Conservation (phyloP, 2,797 vertebrate genomes). For the Halcyon badia region DNA sequence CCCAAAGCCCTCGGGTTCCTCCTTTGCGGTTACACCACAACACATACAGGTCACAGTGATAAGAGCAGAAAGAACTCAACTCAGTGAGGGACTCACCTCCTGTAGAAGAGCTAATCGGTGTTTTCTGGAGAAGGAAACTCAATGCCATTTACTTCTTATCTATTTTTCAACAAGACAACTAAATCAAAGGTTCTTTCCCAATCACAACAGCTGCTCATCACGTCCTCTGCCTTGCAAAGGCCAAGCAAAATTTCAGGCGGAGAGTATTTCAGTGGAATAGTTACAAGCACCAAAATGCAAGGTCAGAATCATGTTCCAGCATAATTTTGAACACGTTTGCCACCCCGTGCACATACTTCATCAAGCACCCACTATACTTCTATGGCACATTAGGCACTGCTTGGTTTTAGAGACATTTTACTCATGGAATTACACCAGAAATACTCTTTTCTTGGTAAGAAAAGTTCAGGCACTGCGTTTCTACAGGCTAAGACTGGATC, state of each 20-base stretch:
- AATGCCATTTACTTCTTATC: background rate
- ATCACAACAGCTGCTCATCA: background rate
- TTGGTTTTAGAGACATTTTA: background rate
- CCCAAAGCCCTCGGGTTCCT: background rate
- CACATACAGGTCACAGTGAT: background rate
- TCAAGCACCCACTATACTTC: background rate
- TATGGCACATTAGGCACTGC: background rate
- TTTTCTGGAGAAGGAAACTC: background rate
- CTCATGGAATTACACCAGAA: background rate
- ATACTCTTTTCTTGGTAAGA: background rate
- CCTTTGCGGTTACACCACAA: background rate
- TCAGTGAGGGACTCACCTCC: background rate
- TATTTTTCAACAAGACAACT: accelerated
- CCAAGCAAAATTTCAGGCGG: background rate
- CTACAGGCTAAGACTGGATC: background rate
- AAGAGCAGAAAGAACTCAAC: background rate
- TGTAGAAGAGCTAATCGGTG: accelerated
- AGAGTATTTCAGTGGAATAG: background rate
- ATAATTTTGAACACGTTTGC: background rate
- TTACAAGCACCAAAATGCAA: background rate
- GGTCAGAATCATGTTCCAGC: background rate
- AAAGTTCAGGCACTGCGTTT: background rate
- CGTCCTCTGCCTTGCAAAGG: accelerated
- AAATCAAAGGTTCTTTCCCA: background rate
- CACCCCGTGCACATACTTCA: background rate